Conservation (phyloP, 2,113 vertebrate genomes). For the Xenopus laevis region DNA sequence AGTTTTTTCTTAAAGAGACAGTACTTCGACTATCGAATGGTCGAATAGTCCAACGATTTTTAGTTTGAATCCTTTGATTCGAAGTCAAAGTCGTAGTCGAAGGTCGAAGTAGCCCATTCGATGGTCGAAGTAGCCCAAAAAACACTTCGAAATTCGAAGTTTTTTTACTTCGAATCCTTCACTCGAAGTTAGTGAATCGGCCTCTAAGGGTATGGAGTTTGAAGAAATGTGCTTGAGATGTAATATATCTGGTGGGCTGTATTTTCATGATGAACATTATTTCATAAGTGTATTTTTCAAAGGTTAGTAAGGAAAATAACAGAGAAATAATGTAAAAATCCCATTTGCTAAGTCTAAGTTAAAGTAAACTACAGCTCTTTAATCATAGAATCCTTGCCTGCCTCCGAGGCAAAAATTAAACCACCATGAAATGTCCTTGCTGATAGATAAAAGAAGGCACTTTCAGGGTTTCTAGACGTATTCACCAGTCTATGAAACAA, state of each 20-base stretch:
- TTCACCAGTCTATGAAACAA: conserved; percentile 17
- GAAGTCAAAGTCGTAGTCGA: no score
- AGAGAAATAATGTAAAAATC: conserved; percentile 12
- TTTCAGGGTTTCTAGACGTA: conserved; percentile 15
- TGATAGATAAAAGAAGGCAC: conserved; percentile 4
- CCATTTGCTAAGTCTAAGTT: not conserved
- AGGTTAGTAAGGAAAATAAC: not conserved
- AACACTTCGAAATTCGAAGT: no score
- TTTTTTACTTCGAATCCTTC: no score
- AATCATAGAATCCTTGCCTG: conserved; percentile 23
- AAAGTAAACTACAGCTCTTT: conserved; percentile 17
- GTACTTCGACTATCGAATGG: no score
- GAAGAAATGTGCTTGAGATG: not conserved
- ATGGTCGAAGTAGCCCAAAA: no score
- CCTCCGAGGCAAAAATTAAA: conserved; percentile 22
- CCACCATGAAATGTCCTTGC: conserved; percentile 31
- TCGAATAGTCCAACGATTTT: no score
- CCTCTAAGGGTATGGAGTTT: no score
- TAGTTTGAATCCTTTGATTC: no score
- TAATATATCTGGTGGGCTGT: not conserved
- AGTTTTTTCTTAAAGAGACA: no score
- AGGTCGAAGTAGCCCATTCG: no score
- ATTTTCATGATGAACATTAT: not conserved
- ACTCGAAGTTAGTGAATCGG: no score
- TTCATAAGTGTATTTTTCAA: not conserved